phyloP scores from a whole-genome alignment of 1,140 invertebrate species.

The Aphelenchoides besseyi region DNA sequence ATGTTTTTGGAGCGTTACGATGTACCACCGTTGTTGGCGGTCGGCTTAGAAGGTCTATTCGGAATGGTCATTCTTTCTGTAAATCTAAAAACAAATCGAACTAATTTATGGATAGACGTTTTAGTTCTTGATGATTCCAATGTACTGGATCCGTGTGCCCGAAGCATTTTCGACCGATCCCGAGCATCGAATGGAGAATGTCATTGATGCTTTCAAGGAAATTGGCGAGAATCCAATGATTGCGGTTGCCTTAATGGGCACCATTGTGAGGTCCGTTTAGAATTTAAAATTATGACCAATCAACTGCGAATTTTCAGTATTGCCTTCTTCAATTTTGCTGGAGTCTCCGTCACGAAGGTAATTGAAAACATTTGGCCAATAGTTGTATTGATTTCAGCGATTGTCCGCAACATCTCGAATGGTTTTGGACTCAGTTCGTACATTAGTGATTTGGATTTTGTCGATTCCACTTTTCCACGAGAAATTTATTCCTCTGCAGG shows the following conservation, averaged over 20 bases:
- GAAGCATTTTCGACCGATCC: conserved; percentile 46
- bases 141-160: conserved; percentile 53
- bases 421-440: conserved; percentile 78
- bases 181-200: conserved; percentile 43
- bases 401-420: conserved; percentile 45
- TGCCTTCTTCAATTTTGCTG: conserved; percentile 92
- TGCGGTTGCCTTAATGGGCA: conserved; percentile 30
- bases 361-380: no score
- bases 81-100: neutral
- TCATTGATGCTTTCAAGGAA: conserved; percentile 44
- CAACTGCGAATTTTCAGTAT: conserved; percentile 69
- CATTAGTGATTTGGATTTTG: conserved; percentile 81
- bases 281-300: neutral
- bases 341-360: conserved; percentile 91
- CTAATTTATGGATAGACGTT: neutral
- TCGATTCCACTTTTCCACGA: conserved; percentile 76
- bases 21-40: conserved; percentile 76
- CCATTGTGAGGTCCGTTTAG: conserved; percentile 63
- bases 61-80: conserved; percentile 40
- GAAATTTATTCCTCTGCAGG: conserved; percentile 70
- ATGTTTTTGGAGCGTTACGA: conserved; percentile 78
- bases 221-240: conserved; percentile 39
- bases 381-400: no score
- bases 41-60: conserved; percentile 81
- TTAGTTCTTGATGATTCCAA: conserved; percentile 40